phyloP scores from a whole-genome alignment of 2,113 vertebrate species.

The Vicugna pacos region DNA sequence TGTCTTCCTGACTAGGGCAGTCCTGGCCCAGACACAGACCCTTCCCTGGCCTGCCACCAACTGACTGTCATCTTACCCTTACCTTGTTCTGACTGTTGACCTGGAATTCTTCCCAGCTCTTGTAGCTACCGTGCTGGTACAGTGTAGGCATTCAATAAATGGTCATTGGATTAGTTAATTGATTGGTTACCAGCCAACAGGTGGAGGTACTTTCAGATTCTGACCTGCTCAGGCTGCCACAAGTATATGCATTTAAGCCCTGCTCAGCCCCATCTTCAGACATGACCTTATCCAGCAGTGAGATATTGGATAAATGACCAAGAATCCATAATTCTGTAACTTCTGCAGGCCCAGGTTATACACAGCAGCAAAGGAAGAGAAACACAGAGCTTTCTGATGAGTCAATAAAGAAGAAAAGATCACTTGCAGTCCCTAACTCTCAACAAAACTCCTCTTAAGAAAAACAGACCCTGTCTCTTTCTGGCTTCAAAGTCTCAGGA shows the following conservation, averaged over 20 bases:
- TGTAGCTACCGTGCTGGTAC: not conserved
- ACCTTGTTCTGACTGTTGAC: not conserved
- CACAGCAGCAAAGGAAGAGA: not conserved
- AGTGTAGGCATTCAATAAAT: not conserved
- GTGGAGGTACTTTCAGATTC: not conserved
- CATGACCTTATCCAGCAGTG: not conserved
- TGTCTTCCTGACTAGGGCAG: not conserved
- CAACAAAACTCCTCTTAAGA: not conserved
- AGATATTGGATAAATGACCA: not conserved
- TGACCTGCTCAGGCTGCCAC: not conserved
- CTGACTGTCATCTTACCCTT: not conserved
- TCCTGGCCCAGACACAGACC: not conserved
- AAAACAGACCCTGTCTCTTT: not conserved
- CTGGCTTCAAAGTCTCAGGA: not conserved
- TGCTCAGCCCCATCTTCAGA: not conserved
- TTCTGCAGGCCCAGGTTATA: not conserved
- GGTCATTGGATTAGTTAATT: not conserved
- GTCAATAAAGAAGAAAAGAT: not conserved
- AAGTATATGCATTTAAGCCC: not conserved
- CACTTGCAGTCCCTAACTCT: not conserved
- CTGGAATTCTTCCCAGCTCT: not conserved
- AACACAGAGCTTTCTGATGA: conserved; percentile 1
- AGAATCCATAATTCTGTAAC: not conserved
- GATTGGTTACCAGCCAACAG: not conserved
- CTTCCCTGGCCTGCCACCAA: not conserved